These are phyloP conservation scores for Spondyliosoma cantharus DNA, from an alignment of 2,797 vertebrate genomes.

Conservation along the genomic window DNA sequence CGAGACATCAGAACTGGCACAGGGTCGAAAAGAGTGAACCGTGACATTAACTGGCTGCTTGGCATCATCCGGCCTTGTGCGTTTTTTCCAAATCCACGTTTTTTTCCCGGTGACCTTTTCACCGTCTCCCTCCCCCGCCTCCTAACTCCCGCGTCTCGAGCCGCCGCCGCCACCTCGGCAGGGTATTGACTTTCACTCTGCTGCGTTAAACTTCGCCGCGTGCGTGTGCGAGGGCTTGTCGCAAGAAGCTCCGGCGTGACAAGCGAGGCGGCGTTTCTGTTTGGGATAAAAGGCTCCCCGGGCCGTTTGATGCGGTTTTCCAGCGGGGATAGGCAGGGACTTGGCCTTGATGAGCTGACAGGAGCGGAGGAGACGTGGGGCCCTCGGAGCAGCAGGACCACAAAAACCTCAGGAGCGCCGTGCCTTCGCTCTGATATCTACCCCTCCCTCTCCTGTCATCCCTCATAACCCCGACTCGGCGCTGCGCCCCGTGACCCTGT, in stretches of 20 bases:
- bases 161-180: constrained; percentile 46
- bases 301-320: constrained; percentile 76
- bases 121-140: constrained; percentile 6
- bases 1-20: constrained; percentile 58
- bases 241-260: constrained; percentile 52
- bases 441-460: constrained; percentile 66
- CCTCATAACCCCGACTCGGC: constrained; percentile 49
- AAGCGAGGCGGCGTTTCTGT: constrained; percentile 59
- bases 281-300: constrained; percentile 76
- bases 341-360: constrained; percentile 74
- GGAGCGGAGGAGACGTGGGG: constrained; percentile 70
- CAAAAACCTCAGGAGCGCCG: constrained; percentile 64
- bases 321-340: constrained; percentile 61
- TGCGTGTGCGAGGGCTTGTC: constrained; percentile 27
- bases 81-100: constrained; percentile 56
- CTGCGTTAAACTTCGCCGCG: constrained; percentile 61
- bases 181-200: constrained; percentile 71
- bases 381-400: constrained; percentile 68
- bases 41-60: constrained; percentile 70
- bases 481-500: constrained; percentile 53
- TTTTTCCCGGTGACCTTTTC: constrained; percentile 75
- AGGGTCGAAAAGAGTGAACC: constrained; percentile 61
- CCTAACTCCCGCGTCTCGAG: constrained; percentile 16
- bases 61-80: constrained; percentile 48
- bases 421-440: constrained; percentile 63